Evolutionary conservation across 2,113 vertebrate genomes (phyloP), one percentile per base, ranked within the genome.

Genomic region (Polypterus senegalus): DNA sequence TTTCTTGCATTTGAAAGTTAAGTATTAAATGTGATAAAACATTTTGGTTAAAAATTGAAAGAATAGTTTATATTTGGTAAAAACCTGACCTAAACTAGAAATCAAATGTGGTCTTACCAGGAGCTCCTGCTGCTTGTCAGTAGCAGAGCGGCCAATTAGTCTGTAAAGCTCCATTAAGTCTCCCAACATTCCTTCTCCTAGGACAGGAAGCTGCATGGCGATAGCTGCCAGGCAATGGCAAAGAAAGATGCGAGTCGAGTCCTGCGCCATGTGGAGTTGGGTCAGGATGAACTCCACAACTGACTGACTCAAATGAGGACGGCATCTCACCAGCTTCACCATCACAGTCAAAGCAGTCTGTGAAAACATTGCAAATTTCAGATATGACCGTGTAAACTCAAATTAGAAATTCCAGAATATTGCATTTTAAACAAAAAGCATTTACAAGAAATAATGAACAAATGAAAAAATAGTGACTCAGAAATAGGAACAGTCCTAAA

Each of bases 151-250:
- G 60, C 91, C 89, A 51, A 91, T 92, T 60, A 92, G 83, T 69
- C 84, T 84, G 73, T 92, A 96, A 52, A 99, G 90, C 55, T 95
- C 93, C 77, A 97, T 79, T 1, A 99, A 81, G 73, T 97, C 92
- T 57, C 89, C 92, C 27, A 98, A 87, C 84, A 99, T 97, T 2
- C 92, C 91, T 9, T 99, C 91, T 0, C 90, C 95, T 66, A 98
- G 57, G 58, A 97, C 92, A 0, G 94, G 93, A 72, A 95, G 84
- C 77, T 94, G 93, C 79, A 92, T 90, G 71, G 94, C 93, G 46
- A 97, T 91, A 73, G 94, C 92, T 0, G 95, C 90, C 61, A 99
- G 75, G 58, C 93, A 91, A 62, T 99, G 93, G 73, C 93, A 98
- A 84, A 98, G 86, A 59, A 89, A 88, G 10, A 94, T 86, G 4